phyloP scores from a whole-genome alignment of 1,140 invertebrate species.

The Goniozus legneri region DNA sequence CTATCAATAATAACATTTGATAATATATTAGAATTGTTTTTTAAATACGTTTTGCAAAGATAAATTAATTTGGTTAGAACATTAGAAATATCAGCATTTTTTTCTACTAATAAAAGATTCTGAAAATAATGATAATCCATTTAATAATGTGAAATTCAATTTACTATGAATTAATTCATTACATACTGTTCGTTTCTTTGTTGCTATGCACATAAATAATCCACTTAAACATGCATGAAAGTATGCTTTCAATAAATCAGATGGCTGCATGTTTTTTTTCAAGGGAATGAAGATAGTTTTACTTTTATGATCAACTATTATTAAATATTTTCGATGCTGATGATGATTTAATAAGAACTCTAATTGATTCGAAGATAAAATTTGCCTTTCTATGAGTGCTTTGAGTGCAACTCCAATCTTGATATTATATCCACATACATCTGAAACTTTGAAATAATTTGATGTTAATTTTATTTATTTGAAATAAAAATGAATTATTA shows the following conservation, averaged over 20 bases:
- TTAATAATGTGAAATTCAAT: neutral
- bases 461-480: constrained; percentile 40
- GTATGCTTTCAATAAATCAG: constrained; percentile 55
- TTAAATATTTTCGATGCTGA: constrained; percentile 49
- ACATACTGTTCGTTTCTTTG: constrained; percentile 2
- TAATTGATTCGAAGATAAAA: constrained; percentile 37
- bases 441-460: constrained; percentile 44
- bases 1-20: too few relatives aligned
- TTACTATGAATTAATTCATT: neutral
- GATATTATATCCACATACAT: constrained; percentile 56
- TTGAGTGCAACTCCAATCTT: constrained; percentile 56
- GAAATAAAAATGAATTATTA: constrained; percentile 38
- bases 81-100: too few relatives aligned
- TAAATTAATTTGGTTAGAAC: too few relatives aligned
- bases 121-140: constrained; percentile 19
- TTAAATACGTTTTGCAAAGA: too few relatives aligned
- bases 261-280: constrained; percentile 40
- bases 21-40: too few relatives aligned
- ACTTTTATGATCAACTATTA: constrained; percentile 46
- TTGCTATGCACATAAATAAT: constrained; percentile 26
- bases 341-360: constrained; percentile 41
- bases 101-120: too few relatives aligned
- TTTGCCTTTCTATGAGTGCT: constrained; percentile 40
- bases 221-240: constrained; percentile 55
- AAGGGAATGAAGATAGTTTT: constrained; percentile 52